phyloP scores from a whole-genome alignment of 2,888 invertebrate species.

The Clepsis dumicolana region DNA sequence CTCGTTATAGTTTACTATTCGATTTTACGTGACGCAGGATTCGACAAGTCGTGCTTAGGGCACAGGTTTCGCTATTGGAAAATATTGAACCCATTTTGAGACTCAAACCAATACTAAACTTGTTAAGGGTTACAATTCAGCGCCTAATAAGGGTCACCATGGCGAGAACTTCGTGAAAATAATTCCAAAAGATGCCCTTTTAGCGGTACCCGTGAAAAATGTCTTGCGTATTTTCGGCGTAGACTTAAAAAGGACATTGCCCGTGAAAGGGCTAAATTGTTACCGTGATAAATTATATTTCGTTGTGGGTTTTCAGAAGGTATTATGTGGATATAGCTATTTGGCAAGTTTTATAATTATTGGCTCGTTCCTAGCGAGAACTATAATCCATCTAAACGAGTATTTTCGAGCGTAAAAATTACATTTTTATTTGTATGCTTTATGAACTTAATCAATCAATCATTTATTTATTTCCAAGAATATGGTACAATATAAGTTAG shows the following conservation, averaged over 20 bases:
- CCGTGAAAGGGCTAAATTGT: constrained; percentile 6
- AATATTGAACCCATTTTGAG: constrained; percentile 6
- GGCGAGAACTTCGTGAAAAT: constrained; percentile 8
- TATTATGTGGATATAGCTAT: not conserved
- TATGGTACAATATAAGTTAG: no score
- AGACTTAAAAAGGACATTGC: constrained; percentile 13
- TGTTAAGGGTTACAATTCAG: constrained; percentile 5
- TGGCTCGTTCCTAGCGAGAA: no score
- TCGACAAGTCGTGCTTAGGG: no score
- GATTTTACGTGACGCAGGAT: no score
- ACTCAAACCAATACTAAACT: not conserved
- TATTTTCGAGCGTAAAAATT: no score
- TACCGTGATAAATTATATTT: constrained; percentile 17
- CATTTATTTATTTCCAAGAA: no score
- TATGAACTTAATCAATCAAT: no score
- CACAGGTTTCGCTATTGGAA: constrained; percentile 1
- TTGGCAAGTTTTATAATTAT: no score
- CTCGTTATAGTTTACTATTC: no score
- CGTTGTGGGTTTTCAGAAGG: not conserved
- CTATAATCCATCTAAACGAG: no score
- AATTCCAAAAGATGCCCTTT: constrained; percentile 11
- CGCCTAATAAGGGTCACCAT: constrained; percentile 15
- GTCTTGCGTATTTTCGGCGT: not conserved
- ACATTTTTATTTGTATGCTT: no score
- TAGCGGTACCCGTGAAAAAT: constrained; percentile 7